These are phyloP conservation scores for Dinoponera quadriceps DNA, from an alignment of 1,140 invertebrate species.

Conservation along the genomic window DNA sequence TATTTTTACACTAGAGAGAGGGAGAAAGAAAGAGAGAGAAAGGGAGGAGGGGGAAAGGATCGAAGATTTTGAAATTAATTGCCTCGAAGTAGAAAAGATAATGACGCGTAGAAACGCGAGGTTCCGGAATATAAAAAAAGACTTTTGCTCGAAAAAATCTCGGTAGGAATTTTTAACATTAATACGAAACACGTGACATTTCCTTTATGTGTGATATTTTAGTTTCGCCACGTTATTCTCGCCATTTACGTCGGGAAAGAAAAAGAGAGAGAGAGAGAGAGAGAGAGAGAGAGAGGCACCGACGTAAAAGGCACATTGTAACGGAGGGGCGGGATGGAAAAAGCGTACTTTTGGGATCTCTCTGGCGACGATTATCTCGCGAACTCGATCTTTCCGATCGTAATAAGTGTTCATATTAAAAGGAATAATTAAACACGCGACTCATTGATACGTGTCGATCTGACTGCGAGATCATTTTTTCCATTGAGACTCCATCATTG, in stretches of 20 bases:
- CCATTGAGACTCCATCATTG: neutral
- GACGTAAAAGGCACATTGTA: no score
- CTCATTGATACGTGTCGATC: neutral
- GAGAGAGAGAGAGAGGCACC: no score
- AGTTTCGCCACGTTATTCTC: constrained; percentile 11
- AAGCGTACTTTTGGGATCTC: neutral
- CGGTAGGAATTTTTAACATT: constrained; percentile 20
- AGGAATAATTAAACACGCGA: neutral
- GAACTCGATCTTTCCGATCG: neutral
- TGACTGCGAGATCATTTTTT: constrained; percentile 20
- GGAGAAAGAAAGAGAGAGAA: neutral
- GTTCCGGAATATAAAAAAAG: neutral
- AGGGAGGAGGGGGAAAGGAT: neutral
- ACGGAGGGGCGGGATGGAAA: neutral
- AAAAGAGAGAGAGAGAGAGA: no score
- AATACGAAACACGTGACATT: neutral
- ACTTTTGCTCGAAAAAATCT: neutral
- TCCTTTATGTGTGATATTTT: constrained; percentile 2
- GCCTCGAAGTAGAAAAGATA: constrained; percentile 26
- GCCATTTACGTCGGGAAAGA: no score
- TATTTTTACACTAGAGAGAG: constrained; percentile 32
- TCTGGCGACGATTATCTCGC: neutral
- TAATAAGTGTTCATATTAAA: neutral
- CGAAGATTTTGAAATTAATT: constrained; percentile 9
- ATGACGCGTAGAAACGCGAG: constrained; percentile 9